Conservation (phyloP, 2,797 vertebrate genomes). For the Apogon talboti region DNA sequence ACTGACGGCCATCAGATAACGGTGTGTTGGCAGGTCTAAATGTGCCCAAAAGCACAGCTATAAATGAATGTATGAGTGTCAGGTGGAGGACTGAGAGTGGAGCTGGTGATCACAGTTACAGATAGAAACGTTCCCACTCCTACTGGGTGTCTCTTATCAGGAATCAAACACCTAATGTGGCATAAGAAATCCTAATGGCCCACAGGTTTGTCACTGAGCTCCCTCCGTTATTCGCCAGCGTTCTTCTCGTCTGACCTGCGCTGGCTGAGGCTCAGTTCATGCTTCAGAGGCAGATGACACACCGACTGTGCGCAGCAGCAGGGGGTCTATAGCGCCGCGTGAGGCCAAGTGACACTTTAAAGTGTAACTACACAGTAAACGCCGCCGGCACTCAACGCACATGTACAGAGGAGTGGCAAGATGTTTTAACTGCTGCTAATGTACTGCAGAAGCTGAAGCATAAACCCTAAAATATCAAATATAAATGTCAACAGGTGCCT, state of each 20-base stretch:
- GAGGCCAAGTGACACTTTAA: conserved; percentile 33
- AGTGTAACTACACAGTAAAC: conserved; percentile 44
- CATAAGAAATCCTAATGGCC: conserved; percentile 44
- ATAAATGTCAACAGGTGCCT: background rate
- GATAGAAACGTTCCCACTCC: conserved; percentile 45
- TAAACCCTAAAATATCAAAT: background rate
- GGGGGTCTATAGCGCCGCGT: conserved; percentile 18
- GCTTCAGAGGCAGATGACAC: conserved; percentile 34
- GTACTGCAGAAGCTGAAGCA: background rate
- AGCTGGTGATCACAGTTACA: conserved; percentile 47
- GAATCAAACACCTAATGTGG: conserved; percentile 62
- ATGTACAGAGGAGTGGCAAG: conserved; percentile 1
- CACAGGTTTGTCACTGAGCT: conserved; percentile 52
- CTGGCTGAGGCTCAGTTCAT: conserved; percentile 10
- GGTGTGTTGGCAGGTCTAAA: conserved; percentile 38
- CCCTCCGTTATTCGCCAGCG: conserved; percentile 48
- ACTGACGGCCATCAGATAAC: conserved; percentile 4
- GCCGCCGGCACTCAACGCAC: conserved; percentile 8
- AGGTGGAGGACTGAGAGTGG: conserved; percentile 37
- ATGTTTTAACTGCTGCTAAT: conserved; percentile 5
- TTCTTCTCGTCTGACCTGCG: conserved; percentile 29
- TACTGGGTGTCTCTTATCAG: conserved; percentile 55
- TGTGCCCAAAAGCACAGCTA: conserved; percentile 28
- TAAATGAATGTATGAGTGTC: conserved; percentile 61
- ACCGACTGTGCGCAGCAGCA: conserved; percentile 18